Base-by-base conservation (phyloP, 2,888 invertebrate genomes). In the Netelia inedita region DNA sequence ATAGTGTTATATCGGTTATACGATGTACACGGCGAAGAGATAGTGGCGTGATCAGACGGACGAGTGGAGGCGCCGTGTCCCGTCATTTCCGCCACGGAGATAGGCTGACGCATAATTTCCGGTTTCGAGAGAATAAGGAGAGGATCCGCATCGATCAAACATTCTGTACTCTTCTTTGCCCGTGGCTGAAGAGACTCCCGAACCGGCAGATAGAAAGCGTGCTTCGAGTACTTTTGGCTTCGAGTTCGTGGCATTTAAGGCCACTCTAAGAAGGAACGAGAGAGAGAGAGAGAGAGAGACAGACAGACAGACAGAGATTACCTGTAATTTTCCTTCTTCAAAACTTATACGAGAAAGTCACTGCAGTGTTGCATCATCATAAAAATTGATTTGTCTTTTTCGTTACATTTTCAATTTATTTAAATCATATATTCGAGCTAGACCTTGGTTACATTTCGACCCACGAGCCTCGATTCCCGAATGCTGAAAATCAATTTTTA, bases 101-200 rank as follows among this genome's bases (percentile, higher is more conserved):
- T 92, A 91, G 92, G 90, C 92, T 92, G 93, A 93, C 93, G 93
- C 93, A 92, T 93, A 94, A 94, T 94, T 94, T 94, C 93, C 93
- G 92, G 91, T 89, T 89, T 85, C 89, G 87, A 91, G 89, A 85
- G 86, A 80, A 79, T 46, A 72, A 65, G 63, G 63, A 88, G 88
- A 88, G 89, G 91, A 93, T 92, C 91, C 92, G 81, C 85, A 94
- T 94, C 93, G 93, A 94, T 94, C 93, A 94, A 94, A 94, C 93
- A 93, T 86, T 91, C 84, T 86, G 85, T 86, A 83, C 83, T 83
- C 75, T 41, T 41, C 41, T 41, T 68, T 68, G 61, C 59, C 50
- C 43, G 11, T 57, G 66, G 65, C 66, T 81, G 85, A 87, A 85
- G 88, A 86, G 88, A 81, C 85, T 85, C 85, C 83, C 71, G 79